These are phyloP conservation scores for Melospiza georgiana DNA, from an alignment of 2,113 vertebrate genomes.

Conservation along the genomic window DNA sequence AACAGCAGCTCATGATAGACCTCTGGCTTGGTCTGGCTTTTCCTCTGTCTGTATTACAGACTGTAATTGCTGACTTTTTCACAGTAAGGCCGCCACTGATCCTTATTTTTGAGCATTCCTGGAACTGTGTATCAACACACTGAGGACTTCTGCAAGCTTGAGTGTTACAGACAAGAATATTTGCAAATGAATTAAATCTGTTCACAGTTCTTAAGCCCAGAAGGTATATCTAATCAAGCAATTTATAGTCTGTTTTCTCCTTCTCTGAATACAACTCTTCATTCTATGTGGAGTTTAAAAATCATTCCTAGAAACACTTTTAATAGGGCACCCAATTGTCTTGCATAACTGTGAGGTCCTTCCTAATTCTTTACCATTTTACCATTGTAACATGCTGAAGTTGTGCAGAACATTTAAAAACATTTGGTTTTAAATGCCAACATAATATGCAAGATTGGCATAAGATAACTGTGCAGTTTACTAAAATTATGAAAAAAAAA, in stretches of 20 bases:
- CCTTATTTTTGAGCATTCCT: conserved; percentile 24
- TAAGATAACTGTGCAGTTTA: accelerated
- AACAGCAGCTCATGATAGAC: not conserved
- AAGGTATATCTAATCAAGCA: not conserved
- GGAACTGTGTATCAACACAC: not conserved
- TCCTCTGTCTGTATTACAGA: not conserved
- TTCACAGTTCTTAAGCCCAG: not conserved
- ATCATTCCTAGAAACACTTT: not conserved
- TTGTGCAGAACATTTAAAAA: not conserved
- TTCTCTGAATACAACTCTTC: not conserved
- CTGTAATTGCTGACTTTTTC: not conserved
- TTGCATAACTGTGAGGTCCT: not conserved
- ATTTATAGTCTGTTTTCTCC: not conserved
- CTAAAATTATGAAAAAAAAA: not conserved
- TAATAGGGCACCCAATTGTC: not conserved
- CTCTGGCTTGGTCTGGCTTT: not conserved
- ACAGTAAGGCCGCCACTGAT: not conserved
- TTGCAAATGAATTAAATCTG: not conserved
- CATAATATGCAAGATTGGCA: not conserved
- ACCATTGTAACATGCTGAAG: not conserved
- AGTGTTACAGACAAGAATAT: not conserved
- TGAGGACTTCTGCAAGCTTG: not conserved
- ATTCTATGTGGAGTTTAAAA: not conserved
- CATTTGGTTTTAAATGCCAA: not conserved
- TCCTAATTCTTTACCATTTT: not conserved